Evolutionary conservation across 1,140 invertebrate species (phyloP).

Genomic region (Centruroides vittatus): DNA sequence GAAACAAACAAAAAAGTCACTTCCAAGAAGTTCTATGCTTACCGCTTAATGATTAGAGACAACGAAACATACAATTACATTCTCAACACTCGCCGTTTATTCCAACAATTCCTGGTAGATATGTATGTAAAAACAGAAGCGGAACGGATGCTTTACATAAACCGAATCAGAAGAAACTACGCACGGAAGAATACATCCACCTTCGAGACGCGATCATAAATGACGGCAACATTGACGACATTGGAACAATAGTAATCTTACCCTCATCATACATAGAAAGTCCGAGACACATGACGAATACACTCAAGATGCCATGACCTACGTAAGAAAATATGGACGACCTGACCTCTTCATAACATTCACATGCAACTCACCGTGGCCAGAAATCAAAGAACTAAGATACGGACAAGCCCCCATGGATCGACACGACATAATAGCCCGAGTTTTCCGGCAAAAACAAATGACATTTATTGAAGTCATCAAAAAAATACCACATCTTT

Average conservation of each 20-base stretch:
- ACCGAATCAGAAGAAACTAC: too few relatives aligned
- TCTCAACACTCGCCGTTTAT: conserved; percentile 14
- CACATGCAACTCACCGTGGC: too few relatives aligned
- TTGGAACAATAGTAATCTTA: conserved; percentile 12
- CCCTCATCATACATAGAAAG: conserved; percentile 13
- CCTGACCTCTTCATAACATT: too few relatives aligned
- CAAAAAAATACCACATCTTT: not conserved
- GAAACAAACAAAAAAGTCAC: too few relatives aligned
- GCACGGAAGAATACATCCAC: too few relatives aligned
- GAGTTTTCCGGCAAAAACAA: conserved; percentile 31
- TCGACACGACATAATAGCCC: conserved; percentile 26
- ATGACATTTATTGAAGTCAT: conserved; percentile 13
- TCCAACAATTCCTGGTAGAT: conserved; percentile 15
- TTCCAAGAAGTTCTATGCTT: conserved; percentile 3
- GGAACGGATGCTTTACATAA: conserved; percentile 5
- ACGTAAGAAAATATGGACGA: too few relatives aligned
- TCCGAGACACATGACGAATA: not conserved
- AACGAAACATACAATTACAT: conserved; percentile 18
- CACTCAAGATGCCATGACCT: too few relatives aligned
- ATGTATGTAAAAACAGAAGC: conserved; percentile 9
- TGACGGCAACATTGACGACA: not conserved
- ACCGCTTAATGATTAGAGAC: not conserved
- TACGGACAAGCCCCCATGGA: conserved; percentile 20
- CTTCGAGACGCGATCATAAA: too few relatives aligned
- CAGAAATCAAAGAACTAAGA: conserved; percentile 21